Percentiles rank a stretch among this genome's conserved stretches.
Conservation (phyloP, 1,140 invertebrate genomes). For the Carposina sasakii region DNA sequence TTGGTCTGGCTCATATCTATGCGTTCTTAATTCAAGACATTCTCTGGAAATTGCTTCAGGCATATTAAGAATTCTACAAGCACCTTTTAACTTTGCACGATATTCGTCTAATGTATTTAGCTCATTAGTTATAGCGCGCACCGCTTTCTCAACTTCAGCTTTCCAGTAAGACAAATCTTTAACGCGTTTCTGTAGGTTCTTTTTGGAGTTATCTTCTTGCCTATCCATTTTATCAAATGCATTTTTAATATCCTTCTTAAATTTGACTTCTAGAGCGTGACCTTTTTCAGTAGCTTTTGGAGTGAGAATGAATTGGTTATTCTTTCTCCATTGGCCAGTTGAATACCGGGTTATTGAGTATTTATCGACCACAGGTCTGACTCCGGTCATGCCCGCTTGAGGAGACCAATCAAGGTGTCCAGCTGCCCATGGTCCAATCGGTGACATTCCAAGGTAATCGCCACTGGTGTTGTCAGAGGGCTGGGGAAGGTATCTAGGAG, state of each 20-base stretch:
- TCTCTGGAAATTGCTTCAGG: constrained; percentile 80
- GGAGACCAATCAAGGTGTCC: constrained; percentile 81
- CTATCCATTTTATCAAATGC: constrained; percentile 74
- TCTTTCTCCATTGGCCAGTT: constrained; percentile 78
- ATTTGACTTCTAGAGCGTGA: constrained; percentile 33
- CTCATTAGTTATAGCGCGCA: constrained; percentile 78
- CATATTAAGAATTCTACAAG: constrained; percentile 75
- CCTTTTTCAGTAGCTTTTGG: constrained; percentile 49
- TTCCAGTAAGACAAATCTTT: constrained; percentile 79
- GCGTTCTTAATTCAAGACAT: constrained; percentile 82
- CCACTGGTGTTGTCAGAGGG: constrained; percentile 56
- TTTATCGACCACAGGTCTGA: constrained; percentile 81
- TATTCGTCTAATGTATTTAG: constrained; percentile 77
- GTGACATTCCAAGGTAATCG: constrained; percentile 50
- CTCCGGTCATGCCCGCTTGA: constrained; percentile 78
- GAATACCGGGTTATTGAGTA: constrained; percentile 82
- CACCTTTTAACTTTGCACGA: constrained; percentile 75
- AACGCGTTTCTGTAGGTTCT: constrained; percentile 73
- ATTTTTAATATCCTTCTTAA: constrained; percentile 40
- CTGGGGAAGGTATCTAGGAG: constrained; percentile 54
- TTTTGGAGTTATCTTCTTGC: constrained; percentile 75
- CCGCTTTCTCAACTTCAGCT: constrained; percentile 75
- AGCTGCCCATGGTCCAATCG: constrained; percentile 80
- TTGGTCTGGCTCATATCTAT: constrained; percentile 85
- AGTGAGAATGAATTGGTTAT: constrained; percentile 66